Evolutionary conservation across 2,113 vertebrate species (phyloP).

Genomic region (Scopus umbretta): DNA sequence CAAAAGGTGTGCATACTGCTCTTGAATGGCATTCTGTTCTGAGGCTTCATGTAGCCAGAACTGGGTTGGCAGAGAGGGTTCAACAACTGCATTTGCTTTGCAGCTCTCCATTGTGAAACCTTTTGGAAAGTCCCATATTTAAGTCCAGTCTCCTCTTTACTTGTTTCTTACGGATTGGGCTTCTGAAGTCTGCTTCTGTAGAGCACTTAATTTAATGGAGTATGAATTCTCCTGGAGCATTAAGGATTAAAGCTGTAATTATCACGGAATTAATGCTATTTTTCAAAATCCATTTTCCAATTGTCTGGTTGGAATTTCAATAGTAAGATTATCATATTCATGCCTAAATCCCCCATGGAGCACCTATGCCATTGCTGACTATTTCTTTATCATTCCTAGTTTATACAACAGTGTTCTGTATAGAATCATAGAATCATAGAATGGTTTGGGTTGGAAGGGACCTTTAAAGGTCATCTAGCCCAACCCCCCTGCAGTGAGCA

Average conservation of each 20-base stretch:
- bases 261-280: not conserved
- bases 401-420: not conserved
- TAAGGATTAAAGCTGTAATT: constrained; percentile 40
- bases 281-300: constrained; percentile 42
- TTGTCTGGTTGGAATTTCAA: not conserved
- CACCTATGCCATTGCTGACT: not conserved
- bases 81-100: not conserved
- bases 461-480: too few relatives aligned
- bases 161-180: not conserved
- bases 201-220: constrained; percentile 35
- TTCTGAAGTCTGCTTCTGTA: not conserved
- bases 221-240: constrained; percentile 1
- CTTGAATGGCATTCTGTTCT: not conserved
- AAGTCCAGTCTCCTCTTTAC: not conserved
- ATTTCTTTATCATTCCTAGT: not conserved
- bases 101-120: not conserved
- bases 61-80: not conserved
- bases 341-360: not conserved
- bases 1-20: not conserved
- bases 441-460: too few relatives aligned
- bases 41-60: not conserved
- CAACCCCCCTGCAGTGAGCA: too few relatives aligned
- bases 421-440: too few relatives aligned
- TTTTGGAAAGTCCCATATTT: not conserved
- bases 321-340: constrained; percentile 3